Evolutionary conservation across 1,140 invertebrate genomes (phyloP).

Genomic region (Cheumatopsyche charites): DNA sequence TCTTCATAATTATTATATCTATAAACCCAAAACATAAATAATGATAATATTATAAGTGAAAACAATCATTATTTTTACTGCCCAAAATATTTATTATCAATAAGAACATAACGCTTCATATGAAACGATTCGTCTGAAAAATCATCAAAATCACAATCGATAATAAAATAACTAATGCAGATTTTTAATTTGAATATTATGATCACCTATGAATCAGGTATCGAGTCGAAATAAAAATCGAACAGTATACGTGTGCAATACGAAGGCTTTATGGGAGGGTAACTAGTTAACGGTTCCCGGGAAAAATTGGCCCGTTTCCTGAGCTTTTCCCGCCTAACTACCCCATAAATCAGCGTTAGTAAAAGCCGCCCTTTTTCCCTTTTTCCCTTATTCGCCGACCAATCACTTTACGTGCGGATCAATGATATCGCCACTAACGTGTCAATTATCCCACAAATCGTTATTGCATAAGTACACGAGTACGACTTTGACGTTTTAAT

Average conservation of each 20-base stretch:
- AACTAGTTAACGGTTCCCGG: slow-evolving; percentile 4
- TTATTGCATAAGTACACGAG: too few species aligned
- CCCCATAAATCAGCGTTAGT: slow-evolving; percentile 32
- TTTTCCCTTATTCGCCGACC: slow-evolving; percentile 12
- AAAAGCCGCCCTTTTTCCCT: slow-evolving; percentile 15
- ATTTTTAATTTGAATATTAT: too few species aligned
- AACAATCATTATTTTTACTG: neutral
- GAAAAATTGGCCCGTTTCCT: slow-evolving; percentile 32
- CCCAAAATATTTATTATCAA: neutral
- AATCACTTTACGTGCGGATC: slow-evolving; percentile 19
- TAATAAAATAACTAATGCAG: too few species aligned
- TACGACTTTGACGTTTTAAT: too few species aligned
- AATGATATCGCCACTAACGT: slow-evolving; percentile 23
- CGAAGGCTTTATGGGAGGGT: too few species aligned
- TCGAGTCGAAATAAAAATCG: too few species aligned
- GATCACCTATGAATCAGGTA: too few species aligned
- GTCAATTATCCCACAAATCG: slow-evolving; percentile 17
- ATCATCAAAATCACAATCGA: too few species aligned
- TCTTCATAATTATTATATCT: neutral
- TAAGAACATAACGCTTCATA: neutral
- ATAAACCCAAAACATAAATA: neutral
- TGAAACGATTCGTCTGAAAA: neutral
- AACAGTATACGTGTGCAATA: too few species aligned
- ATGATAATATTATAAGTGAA: neutral
- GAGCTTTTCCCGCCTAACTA: slow-evolving; percentile 20